These are phyloP conservation scores for Pelecanoides urinatrix DNA, from an alignment of 2,113 vertebrate species.

Conservation along the genomic window DNA sequence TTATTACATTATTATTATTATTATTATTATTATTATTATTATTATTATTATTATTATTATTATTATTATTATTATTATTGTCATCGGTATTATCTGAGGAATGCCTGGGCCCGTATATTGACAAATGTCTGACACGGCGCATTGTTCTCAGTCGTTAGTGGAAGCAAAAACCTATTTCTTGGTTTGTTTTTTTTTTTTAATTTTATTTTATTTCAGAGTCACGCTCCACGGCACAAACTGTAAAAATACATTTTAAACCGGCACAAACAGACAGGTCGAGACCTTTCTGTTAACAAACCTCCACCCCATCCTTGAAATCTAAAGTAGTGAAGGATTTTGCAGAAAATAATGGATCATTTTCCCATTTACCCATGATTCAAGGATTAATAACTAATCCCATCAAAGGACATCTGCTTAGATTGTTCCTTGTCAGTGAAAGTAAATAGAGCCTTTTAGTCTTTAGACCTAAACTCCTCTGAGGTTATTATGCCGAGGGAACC, in stretches of 20 bases:
- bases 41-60: no score
- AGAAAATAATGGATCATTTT: slow-evolving; percentile 71
- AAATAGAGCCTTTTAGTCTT: slow-evolving; percentile 69
- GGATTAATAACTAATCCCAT: slow-evolving; percentile 75
- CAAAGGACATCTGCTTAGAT: slow-evolving; percentile 72
- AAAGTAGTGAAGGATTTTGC: slow-evolving; percentile 36
- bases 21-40: not conserved
- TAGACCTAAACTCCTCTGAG: slow-evolving; percentile 46
- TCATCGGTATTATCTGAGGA: not conserved
- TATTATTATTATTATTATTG: not conserved
- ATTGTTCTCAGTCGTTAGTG: accelerated
- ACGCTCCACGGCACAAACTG: not conserved
- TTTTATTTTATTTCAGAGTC: not conserved
- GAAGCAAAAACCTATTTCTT: not conserved
- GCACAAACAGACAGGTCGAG: not conserved
- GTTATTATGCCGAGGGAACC: slow-evolving; percentile 39
- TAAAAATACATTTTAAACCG: not conserved
- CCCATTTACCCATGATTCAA: slow-evolving; percentile 50
- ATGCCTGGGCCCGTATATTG: accelerated
- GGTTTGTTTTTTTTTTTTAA: not conserved
- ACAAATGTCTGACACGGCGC: not conserved
- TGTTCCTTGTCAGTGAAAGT: slow-evolving; percentile 66
- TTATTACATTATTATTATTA: not conserved
- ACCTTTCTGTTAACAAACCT: not conserved
- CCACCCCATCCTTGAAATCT: not conserved